Evolutionary conservation across 2,797 vertebrate species (phyloP), one percentile per base, ranked within the genome.

Genomic region (Neoniphon sammara): DNA sequence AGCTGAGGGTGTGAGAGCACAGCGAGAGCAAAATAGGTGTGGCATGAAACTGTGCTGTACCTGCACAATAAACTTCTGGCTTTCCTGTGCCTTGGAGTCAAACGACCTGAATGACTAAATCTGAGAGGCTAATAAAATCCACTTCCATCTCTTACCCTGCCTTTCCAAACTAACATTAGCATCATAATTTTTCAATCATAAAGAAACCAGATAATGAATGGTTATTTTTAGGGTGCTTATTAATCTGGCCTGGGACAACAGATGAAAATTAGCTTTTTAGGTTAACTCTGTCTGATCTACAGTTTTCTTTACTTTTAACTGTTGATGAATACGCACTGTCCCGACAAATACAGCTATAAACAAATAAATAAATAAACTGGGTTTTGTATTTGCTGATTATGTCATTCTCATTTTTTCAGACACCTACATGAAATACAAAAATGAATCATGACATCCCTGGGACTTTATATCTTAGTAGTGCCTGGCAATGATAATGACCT

Each of bases 1-100:
- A 69, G 53, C 44, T 60, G 61, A 83, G 83, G 92, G 91, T 75
- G 92, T 89, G n/a, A n/a, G n/a, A n/a, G n/a, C n/a, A n/a, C n/a
- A n/a, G n/a, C n/a, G 92, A 80, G 84, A 60, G 76, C 66, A 62
- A 27, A 44, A 73, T 17, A 89, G 89, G 90, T 93, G 90, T 81
- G 83, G 58, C 87, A 53, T 17, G 9, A 42, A 62, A 63, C n/a
- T n/a, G n/a, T n/a, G n/a, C 23, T 74, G 20, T 34, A 80, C 74
- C 81, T 86, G 73, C 42, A 14, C 58, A 5, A 7, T 56, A 6
- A 58, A 15, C 57, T n/a, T 0, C 63, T 56, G 58, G 2, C 20
- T 57, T 25, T 1, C 5, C 20, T 57, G 30, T 1, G 10, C 1
- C 39, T 30, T 56, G 1, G 21, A 42, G 23, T 42, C 20, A 46